Base-by-base conservation (phyloP, 1,140 invertebrate species). In the Carposina sasakii region DNA sequence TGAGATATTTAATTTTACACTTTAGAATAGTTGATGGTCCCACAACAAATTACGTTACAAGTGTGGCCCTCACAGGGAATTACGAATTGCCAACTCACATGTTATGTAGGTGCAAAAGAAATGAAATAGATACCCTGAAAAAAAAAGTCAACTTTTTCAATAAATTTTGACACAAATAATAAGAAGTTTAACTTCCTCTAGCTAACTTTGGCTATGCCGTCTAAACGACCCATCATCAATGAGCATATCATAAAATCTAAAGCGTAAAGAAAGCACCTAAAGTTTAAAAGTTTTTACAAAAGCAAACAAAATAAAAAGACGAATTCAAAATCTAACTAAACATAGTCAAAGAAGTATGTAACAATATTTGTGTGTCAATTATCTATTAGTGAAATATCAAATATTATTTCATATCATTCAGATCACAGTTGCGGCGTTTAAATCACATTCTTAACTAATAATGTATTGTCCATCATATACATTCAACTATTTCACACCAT, bases 391-490 rank as follows among this genome's bases (percentile, higher is more conserved):
- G 79, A 81, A 85, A 85, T 79, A 85, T 85, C 81, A 85, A 85
- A 83, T 86, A 86, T 85, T 85, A 82, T 83, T n/a, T 85, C 77
- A 84, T 85, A 85, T 86, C 85, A 82, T 85, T 86, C 85, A 85
- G 82, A 86, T 86, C 85, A 86, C 85, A 86, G 85, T 85, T 86
- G 78, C 76, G 84, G 82, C 82, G 73, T 82, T 85, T 75, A 74
- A 77, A 85, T 86, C 82, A 85, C 82, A 86, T 83, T 85, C 79
- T 79, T 78, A 83, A 74, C 68, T 77, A 77, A 78, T 76, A 82
- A 76, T 72, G 69, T 79, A 81, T 81, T 83, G 79, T 83, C 76
- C 76, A 70, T 55, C 71, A 46, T 78, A 69, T 70, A 74, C 67
- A 68, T 66, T 62, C 64, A 49, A 69, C 63, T 67, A 66, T 66